Conservation (phyloP, 1,140 invertebrate genomes). For the Cataglyphis hispanica region DNA sequence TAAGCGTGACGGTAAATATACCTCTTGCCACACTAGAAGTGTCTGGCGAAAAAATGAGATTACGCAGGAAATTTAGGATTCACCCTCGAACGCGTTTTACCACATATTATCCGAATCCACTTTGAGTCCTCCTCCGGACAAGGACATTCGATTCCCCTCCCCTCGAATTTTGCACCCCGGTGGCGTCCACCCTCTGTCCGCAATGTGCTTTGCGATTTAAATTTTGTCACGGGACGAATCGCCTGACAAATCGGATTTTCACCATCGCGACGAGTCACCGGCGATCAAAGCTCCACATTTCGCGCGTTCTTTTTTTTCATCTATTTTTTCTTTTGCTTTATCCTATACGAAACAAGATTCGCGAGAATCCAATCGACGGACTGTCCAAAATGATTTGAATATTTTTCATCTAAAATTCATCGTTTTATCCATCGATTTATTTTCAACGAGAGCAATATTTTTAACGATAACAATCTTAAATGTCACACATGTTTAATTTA, state of each 20-base stretch:
- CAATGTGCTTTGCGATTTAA: conserved; percentile 85
- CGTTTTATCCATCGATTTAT: conserved; percentile 12
- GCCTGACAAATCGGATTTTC: conserved; percentile 84
- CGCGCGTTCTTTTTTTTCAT: conserved; percentile 10
- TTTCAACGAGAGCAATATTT: background rate
- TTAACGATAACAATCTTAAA: background rate
- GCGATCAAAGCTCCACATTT: conserved; percentile 63
- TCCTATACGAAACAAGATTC: conserved; percentile 56
- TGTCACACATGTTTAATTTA: background rate
- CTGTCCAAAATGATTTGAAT: conserved; percentile 54
- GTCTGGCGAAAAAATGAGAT: conserved; percentile 82
- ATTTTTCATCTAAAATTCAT: conserved; percentile 19
- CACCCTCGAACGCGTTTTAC: conserved; percentile 83
- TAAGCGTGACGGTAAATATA: conserved; percentile 13
- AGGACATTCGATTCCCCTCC: conserved; percentile 77
- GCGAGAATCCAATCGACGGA: conserved; percentile 60
- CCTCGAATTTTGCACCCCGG: background rate
- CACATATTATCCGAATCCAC: conserved; percentile 84
- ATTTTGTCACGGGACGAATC: conserved; percentile 85
- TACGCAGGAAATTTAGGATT: conserved; percentile 83
- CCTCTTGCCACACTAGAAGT: conserved; percentile 61
- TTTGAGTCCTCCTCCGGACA: conserved; percentile 78
- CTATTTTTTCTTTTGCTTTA: conserved; percentile 38
- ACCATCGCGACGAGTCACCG: conserved; percentile 66
- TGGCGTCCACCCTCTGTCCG: conserved; percentile 34